Conservation (phyloP, 1,140 invertebrate species). For the Microplitis mediator region DNA sequence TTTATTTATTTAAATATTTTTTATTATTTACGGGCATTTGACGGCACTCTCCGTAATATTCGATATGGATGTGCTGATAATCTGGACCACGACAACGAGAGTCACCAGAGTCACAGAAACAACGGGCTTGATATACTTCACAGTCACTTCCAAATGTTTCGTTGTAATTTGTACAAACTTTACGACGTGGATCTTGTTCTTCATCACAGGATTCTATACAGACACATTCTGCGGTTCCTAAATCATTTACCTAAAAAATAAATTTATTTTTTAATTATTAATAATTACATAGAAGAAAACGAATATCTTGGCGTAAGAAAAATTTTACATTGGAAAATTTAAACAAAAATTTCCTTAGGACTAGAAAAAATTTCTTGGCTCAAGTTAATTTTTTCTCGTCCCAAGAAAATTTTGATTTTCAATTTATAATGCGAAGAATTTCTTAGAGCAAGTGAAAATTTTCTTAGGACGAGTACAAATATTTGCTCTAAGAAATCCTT, state of each 20-base stretch:
- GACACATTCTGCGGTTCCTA: slow-evolving; percentile 79
- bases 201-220: slow-evolving; percentile 84
- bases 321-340: neutral
- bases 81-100: slow-evolving; percentile 75
- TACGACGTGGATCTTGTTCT: slow-evolving; percentile 78
- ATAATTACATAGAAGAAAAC: neutral
- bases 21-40: slow-evolving; percentile 71
- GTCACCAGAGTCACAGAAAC: slow-evolving; percentile 80
- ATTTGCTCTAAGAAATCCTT: too few relatives aligned
- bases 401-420: too few relatives aligned
- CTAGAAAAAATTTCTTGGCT: too few relatives aligned
- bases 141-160: slow-evolving; percentile 93
- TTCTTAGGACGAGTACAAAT: too few relatives aligned
- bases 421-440: too few relatives aligned
- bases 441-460: too few relatives aligned
- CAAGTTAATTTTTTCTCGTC: too few relatives aligned
- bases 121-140: slow-evolving; percentile 88
- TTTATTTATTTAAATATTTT: neutral
- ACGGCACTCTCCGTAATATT: slow-evolving; percentile 87
- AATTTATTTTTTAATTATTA: neutral
- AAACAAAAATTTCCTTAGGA: too few relatives aligned
- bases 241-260: slow-evolving; percentile 59
- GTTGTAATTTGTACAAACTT: slow-evolving; percentile 92
- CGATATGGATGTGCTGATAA: slow-evolving; percentile 88
- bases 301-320: slow-evolving; percentile 11